Percentiles rank a stretch among this genome's conserved stretches.
Evolutionary conservation across 2,113 vertebrate species (phyloP).

Genomic region (Fukomys damarensis): DNA sequence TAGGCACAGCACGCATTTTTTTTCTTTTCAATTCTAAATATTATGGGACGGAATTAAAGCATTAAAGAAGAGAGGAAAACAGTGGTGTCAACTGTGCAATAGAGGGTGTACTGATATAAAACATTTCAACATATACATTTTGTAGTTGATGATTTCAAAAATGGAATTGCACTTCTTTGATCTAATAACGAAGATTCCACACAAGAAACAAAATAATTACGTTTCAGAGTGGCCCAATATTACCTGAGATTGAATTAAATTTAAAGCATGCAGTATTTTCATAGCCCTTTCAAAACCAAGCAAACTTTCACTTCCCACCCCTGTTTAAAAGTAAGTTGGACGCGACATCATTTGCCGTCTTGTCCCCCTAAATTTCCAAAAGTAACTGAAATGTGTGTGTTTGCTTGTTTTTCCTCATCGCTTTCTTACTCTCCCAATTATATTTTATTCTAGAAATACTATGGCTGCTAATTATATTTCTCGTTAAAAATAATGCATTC

Average conservation of each 20-base stretch:
- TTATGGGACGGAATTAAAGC: background rate
- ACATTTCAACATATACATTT: background rate
- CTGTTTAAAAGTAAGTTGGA: background rate
- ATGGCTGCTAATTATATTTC: background rate
- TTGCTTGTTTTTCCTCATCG: rapidly evolving
- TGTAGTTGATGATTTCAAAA: conserved; percentile 1
- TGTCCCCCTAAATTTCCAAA: background rate
- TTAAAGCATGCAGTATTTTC: background rate
- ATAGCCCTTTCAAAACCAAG: background rate
- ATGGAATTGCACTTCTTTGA: background rate
- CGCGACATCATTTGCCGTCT: background rate
- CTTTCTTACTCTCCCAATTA: background rate
- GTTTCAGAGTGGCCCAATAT: background rate
- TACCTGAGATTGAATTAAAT: background rate
- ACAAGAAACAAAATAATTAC: background rate
- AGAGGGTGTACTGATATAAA: background rate
- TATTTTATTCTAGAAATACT: background rate
- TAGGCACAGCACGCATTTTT: background rate
- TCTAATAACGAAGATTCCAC: background rate
- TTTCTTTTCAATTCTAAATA: background rate
- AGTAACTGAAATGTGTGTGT: background rate
- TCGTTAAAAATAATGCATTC: background rate
- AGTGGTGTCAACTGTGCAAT: background rate
- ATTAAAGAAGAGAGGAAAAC: background rate
- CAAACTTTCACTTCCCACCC: background rate